A percentile compares a stretch with the other conserved stretches of the same genome.
Evolutionary conservation across 1,140 invertebrate species (phyloP).

Genomic region (Acyrthosiphon pisum): DNA sequence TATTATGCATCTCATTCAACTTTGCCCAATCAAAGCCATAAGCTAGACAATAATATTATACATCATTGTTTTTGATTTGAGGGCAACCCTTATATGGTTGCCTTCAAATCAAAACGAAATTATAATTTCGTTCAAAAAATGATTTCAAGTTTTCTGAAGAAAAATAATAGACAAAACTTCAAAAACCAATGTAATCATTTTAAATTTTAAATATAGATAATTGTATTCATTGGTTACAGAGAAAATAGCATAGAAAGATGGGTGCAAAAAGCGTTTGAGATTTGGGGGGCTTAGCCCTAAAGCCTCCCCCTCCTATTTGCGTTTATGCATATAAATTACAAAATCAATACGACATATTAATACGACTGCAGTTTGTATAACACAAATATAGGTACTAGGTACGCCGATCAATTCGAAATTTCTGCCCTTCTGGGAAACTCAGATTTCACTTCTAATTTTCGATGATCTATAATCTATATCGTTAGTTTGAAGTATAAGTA

Average conservation of each 20-base stretch:
- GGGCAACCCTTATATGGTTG: too few species aligned
- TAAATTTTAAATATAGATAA: background rate
- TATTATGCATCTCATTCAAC: too few species aligned
- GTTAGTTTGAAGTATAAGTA: background rate
- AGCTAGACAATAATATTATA: too few species aligned
- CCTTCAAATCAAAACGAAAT: too few species aligned
- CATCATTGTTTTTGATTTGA: background rate
- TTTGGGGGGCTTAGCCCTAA: too few species aligned
- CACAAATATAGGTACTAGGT: too few species aligned
- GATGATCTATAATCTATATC: background rate
- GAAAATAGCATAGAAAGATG: background rate
- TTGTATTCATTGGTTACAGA: background rate
- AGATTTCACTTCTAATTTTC: background rate
- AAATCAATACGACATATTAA: too few species aligned
- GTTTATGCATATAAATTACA: background rate
- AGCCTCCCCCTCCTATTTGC: too few species aligned
- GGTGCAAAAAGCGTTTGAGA: too few species aligned
- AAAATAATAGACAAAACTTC: background rate
- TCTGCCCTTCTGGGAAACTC: background rate
- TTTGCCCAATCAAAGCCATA: too few species aligned
- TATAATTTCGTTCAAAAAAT: background rate
- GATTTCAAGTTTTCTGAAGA: background rate
- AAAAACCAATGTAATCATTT: background rate
- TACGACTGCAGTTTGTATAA: too few species aligned
- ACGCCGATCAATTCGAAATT: too few species aligned